Conservation (phyloP, 2,113 vertebrate genomes). For the Prunella fulvescens region DNA sequence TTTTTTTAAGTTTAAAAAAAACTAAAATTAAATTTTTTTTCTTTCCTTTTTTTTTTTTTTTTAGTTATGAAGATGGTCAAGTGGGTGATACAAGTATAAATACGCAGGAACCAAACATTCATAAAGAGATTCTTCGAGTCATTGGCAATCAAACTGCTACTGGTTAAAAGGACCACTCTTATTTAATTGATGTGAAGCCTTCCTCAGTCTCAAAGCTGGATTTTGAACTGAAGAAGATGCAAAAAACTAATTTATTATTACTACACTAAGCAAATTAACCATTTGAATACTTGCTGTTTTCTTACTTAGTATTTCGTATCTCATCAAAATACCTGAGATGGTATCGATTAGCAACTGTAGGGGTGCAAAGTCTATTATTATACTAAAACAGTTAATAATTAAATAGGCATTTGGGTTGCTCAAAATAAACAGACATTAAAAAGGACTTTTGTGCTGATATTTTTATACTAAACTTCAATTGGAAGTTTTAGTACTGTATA, state of each 20-base stretch:
- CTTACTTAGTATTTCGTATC: slow-evolving; percentile 78
- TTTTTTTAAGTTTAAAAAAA: too few species aligned
- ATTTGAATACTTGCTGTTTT: slow-evolving; percentile 80
- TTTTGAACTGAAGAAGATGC: slow-evolving; percentile 82
- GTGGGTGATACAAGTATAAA: slow-evolving; percentile 89
- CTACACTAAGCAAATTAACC: slow-evolving; percentile 73
- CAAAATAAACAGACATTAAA: slow-evolving; percentile 77
- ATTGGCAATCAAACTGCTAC: slow-evolving; percentile 92
- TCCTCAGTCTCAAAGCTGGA: slow-evolving; percentile 85
- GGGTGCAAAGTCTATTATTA: slow-evolving; percentile 71
- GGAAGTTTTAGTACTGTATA: slow-evolving; percentile 72
- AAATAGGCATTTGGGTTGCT: slow-evolving; percentile 71
- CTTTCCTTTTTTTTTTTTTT: slow-evolving; percentile 57
- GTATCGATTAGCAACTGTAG: slow-evolving; percentile 70
- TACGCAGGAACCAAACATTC: slow-evolving; percentile 84
- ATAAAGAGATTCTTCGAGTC: slow-evolving; percentile 89
- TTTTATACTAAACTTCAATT: slow-evolving; percentile 78
- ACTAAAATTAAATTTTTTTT: too few species aligned
- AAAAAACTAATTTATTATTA: slow-evolving; percentile 73
- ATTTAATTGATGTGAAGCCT: slow-evolving; percentile 61
- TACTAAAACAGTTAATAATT: slow-evolving; percentile 64
- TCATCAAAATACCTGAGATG: slow-evolving; percentile 68
- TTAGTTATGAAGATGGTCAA: slow-evolving; percentile 89
- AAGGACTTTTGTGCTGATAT: slow-evolving; percentile 78
- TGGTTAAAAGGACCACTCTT: slow-evolving; percentile 77